phyloP scores from a whole-genome alignment of 2,888 invertebrate genomes.

The Mesorhabditis sp. region DNA sequence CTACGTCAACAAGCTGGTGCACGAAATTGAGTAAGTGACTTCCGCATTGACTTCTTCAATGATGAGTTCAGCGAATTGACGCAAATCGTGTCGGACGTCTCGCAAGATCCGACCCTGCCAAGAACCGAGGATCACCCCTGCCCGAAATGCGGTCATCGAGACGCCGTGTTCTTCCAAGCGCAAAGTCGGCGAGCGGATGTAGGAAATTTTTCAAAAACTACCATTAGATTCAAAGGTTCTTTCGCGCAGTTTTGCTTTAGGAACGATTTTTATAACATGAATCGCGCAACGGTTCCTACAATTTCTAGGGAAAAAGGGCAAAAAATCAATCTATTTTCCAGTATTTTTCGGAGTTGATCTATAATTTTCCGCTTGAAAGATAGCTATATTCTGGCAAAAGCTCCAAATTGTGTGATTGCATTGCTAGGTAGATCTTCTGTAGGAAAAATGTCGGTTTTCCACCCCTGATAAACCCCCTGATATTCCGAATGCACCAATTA shows the following conservation, averaged over 20 bases:
- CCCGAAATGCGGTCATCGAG: constrained; percentile 87
- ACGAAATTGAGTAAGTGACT: constrained; percentile 87
- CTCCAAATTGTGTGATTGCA: no score
- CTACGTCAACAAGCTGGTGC: constrained; percentile 99
- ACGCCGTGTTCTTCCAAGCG: constrained; percentile 98
- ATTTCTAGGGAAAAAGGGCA: constrained; percentile 9
- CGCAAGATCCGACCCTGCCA: constrained; percentile 94
- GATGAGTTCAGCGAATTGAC: constrained; percentile 76
- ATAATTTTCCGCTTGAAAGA: no score
- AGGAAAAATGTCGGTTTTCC: not conserved
- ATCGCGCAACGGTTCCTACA: not conserved
- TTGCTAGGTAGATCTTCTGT: no score
- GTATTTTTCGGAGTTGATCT: no score
- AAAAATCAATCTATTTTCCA: not conserved
- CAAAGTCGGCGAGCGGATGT: constrained; percentile 81
- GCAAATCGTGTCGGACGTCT: constrained; percentile 95
- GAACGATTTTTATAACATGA: constrained; percentile 9
- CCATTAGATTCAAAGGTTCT: not conserved
- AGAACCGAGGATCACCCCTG: constrained; percentile 97
- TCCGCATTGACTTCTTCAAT: not conserved
- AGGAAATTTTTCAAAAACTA: not conserved
- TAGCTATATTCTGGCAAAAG: no score
- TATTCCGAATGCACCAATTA: no score
- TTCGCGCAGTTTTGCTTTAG: not conserved
- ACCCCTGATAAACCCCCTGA: not conserved